Base-by-base conservation (phyloP, 2,888 invertebrate species). In the Torymus tubicola region DNA sequence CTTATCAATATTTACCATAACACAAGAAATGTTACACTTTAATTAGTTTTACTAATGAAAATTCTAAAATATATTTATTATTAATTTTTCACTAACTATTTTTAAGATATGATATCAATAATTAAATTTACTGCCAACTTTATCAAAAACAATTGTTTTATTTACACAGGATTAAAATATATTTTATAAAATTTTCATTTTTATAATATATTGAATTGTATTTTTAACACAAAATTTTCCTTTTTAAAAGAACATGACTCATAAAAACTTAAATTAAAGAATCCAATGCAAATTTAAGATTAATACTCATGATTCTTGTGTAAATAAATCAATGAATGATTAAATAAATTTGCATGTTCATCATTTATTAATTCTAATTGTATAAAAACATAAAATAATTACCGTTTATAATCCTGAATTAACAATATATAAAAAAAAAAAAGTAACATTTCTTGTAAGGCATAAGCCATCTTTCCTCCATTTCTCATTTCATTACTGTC, bases 401-500 rank as follows among this genome's bases (percentile, higher is more conserved):
- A 42, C 10, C 42, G 8, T 42, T 42, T 42, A 42, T 42, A 42
- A 42, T 42, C 42, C 8, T 42, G 42, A 3, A 13, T 53, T 71
- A 10, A 61, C 31, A 60, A 65, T 60, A 14, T 50, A 65, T 31
- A 55, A 64, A 58, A 57, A 42, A n/a, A 10, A 24, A 61, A 76
- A 77, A 74, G 84, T 84, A 82, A 83, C 84, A 84, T 86, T 85
- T 84, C 76, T 83, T 79, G 70, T 65, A 18, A 73, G 77, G 81
- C 82, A 68, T 18, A 61, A 83, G 84, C 83, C 85, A 83, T 80
- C 83, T 86, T 85, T 85, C 84, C 84, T 85, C 85, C 86, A 85
- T 87, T 86, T 87, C 85, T 87, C 88, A 87, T 88, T 86, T 89
- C 88, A 89, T 89, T 89, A 85, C 88, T 89, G 84, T 89, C 89